Conservation (phyloP, 1,140 invertebrate genomes). For the Drosophila sturtevanti region DNA sequence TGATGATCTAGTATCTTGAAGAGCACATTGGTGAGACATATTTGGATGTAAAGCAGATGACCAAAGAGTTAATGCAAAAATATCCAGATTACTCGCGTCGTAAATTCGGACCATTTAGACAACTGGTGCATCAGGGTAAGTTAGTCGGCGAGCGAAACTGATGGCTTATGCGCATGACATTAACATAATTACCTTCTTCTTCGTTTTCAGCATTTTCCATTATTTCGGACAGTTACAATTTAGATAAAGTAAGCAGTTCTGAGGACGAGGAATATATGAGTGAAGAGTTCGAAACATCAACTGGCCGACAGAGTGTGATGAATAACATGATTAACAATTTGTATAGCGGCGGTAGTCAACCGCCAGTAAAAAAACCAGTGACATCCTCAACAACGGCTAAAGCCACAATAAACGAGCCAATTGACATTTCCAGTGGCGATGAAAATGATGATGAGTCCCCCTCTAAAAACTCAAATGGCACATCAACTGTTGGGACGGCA, state of each 20-base stretch:
- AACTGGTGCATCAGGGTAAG: conserved; percentile 86
- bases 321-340: conserved; percentile 84
- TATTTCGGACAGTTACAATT: conserved; percentile 85
- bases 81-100: conserved; percentile 88
- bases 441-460: conserved; percentile 82
- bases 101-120: conserved; percentile 87
- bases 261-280: conserved; percentile 39
- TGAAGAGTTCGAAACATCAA: conserved; percentile 75
- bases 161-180: not conserved
- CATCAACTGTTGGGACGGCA: not conserved
- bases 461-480: conserved; percentile 43
- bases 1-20: conserved; percentile 85
- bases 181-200: not conserved
- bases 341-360: conserved; percentile 22
- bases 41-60: conserved; percentile 89
- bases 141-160: conserved; percentile 7
- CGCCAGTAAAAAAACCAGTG: not conserved
- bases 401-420: conserved; percentile 81
- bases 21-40: conserved; percentile 89
- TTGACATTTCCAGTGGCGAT: conserved; percentile 85
- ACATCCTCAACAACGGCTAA: conserved; percentile 13
- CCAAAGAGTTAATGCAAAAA: conserved; percentile 87
- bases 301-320: conserved; percentile 83
- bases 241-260: conserved; percentile 81
- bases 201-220: conserved; percentile 83